These are phyloP conservation scores for Tiliacea citrago DNA, from an alignment of 2,888 invertebrate genomes.

Conservation along the genomic window DNA sequence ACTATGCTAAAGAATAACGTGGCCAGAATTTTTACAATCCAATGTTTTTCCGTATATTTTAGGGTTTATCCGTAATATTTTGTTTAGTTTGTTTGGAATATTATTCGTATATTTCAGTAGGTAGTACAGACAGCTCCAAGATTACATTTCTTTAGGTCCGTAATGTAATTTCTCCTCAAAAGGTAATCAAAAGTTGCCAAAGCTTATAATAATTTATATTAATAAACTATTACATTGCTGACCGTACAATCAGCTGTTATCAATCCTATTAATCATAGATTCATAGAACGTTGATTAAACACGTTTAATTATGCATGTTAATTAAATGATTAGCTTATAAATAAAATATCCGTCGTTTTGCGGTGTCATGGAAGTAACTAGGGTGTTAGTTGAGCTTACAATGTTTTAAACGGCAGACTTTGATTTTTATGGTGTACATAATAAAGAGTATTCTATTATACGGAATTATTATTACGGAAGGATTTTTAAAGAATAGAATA, in stretches of 20 bases:
- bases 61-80: neutral
- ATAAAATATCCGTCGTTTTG: constrained; percentile 64
- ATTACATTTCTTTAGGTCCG: neutral
- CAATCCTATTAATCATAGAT: constrained; percentile 71
- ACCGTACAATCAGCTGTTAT: constrained; percentile 57
- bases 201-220: neutral
- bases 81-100: neutral
- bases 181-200: neutral
- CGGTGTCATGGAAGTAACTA: constrained; percentile 36
- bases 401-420: neutral
- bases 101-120: neutral
- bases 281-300: constrained; percentile 70
- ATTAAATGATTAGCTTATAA: constrained; percentile 70
- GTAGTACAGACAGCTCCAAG: neutral
- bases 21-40: too few species aligned
- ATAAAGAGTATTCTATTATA: too few species aligned
- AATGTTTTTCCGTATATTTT: neutral
- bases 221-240: constrained; percentile 27
- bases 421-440: too few species aligned
- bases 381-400: constrained; percentile 10
- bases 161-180: neutral
- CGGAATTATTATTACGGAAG: too few species aligned
- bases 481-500: too few species aligned
- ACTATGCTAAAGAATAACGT: neutral
- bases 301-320: constrained; percentile 70